phyloP scores from a whole-genome alignment of 2,888 invertebrate species.

The Andrena trimmerana region DNA sequence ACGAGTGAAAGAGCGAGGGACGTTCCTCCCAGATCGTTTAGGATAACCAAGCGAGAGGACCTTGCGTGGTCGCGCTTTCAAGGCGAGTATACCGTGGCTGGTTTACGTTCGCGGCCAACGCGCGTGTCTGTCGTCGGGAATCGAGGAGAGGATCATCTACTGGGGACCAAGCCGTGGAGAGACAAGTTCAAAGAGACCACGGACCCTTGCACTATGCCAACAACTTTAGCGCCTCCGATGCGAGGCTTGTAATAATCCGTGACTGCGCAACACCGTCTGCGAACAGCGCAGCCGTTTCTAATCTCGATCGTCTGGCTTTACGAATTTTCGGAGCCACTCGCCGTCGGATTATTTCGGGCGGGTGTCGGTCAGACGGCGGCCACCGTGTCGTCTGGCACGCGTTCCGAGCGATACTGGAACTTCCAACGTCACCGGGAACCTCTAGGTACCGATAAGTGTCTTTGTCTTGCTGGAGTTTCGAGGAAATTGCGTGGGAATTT shows the following conservation, averaged over 20 bases:
- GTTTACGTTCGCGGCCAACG: background rate
- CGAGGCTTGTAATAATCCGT: slow-evolving; percentile 38
- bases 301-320: slow-evolving; percentile 28
- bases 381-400: slow-evolving; percentile 36
- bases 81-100: slow-evolving; percentile 1
- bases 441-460: background rate
- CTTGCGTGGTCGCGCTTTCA: background rate
- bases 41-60: slow-evolving; percentile 14
- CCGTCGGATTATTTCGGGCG: slow-evolving; percentile 45
- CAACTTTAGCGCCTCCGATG: slow-evolving; percentile 47
- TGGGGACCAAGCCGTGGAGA: slow-evolving; percentile 3
- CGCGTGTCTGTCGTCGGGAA: background rate
- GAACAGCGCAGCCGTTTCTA: slow-evolving; percentile 39
- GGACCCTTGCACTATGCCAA: slow-evolving; percentile 40
- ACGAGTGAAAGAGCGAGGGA: background rate
- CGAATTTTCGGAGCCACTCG: slow-evolving; percentile 34
- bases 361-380: slow-evolving; percentile 28
- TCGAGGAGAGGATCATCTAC: slow-evolving; percentile 3
- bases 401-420: slow-evolving; percentile 18
- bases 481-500: background rate
- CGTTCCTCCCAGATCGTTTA: background rate
- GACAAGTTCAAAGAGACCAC: slow-evolving; percentile 55
- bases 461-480: no score
- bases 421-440: slow-evolving; percentile 20
- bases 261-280: slow-evolving; percentile 42